Evolutionary conservation across 2,888 invertebrate species (phyloP).

Genomic region (Myopa tessellatipennis): DNA sequence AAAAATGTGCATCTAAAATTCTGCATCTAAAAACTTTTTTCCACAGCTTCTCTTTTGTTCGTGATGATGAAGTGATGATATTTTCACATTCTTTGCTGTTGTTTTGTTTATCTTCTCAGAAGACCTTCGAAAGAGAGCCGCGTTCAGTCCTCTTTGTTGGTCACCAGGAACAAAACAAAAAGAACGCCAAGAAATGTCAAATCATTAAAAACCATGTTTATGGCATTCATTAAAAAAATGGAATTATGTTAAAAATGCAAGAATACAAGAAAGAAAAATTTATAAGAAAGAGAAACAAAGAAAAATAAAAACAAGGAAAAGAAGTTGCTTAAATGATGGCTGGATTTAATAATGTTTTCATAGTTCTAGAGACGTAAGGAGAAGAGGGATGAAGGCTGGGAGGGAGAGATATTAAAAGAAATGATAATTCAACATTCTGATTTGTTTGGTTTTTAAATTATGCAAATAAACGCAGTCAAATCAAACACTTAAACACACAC

Average conservation of each 20-base stretch:
- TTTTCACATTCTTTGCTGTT: neutral
- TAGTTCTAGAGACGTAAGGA: neutral
- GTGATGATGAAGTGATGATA: too few relatives aligned
- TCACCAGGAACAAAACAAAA: neutral
- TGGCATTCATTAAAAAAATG: conserved; percentile 9
- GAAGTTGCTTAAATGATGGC: neutral
- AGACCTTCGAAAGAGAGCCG: conserved; percentile 4
- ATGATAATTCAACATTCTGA: too few relatives aligned
- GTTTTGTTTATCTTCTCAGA: neutral
- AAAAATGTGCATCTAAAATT: too few relatives aligned
- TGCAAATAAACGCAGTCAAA: too few relatives aligned
- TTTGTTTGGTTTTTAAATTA: too few relatives aligned
- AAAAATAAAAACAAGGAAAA: neutral
- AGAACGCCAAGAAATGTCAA: neutral
- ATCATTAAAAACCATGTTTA: conserved; percentile 27
- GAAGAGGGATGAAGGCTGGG: too few relatives aligned
- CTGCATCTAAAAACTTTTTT: too few relatives aligned
- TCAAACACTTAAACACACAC: too few relatives aligned
- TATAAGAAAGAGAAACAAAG: neutral
- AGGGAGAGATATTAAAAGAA: too few relatives aligned
- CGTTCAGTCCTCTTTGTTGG: neutral
- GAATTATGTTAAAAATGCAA: too few relatives aligned
- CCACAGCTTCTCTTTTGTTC: too few relatives aligned
- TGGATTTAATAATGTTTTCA: neutral
- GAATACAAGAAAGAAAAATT: too few relatives aligned